Evolutionary conservation across 1,140 invertebrate genomes (phyloP).

Genomic region (Zaprionus ghesquierei): DNA sequence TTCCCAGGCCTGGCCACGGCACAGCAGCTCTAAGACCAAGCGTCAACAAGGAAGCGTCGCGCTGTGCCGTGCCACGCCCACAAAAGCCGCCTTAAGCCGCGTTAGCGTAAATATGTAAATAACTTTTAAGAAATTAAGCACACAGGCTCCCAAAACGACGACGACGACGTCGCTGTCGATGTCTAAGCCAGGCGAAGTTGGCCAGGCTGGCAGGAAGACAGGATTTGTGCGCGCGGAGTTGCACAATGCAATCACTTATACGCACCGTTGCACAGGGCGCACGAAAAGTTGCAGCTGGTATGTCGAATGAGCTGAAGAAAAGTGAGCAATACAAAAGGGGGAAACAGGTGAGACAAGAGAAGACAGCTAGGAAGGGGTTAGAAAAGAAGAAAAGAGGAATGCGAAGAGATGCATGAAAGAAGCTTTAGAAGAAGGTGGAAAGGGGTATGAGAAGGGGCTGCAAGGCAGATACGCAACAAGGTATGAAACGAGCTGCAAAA

Average conservation of each 20-base stretch:
- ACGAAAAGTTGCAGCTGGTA: slow-evolving; percentile 27
- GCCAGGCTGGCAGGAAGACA: neutral
- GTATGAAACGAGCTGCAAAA: no score
- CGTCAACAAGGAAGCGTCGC: slow-evolving; percentile 34
- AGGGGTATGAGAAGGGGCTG: no score
- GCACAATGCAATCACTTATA: slow-evolving; percentile 74
- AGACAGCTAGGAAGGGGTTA: no score
- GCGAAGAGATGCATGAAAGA: neutral
- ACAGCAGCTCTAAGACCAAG: slow-evolving; percentile 34
- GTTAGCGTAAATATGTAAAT: slow-evolving; percentile 73
- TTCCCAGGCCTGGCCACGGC: slow-evolving; percentile 17
- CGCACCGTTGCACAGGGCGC: slow-evolving; percentile 63
- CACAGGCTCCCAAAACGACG: slow-evolving; percentile 55
- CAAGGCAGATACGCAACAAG: no score
- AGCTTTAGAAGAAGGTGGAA: no score
- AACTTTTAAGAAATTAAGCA: slow-evolving; percentile 80
- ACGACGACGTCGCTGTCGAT: no score
- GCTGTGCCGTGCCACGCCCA: slow-evolving; percentile 9
- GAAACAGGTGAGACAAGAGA: neutral
- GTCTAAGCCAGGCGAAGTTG: slow-evolving; percentile 24
- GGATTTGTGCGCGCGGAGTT: neutral
- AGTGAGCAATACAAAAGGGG: slow-evolving; percentile 19
- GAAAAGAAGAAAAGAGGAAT: neutral
- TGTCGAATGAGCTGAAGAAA: neutral
- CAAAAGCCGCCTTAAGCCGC: slow-evolving; percentile 41